These are phyloP conservation scores for Lasioglossum pauxillum DNA, from an alignment of 2,888 invertebrate genomes.

Conservation along the genomic window DNA sequence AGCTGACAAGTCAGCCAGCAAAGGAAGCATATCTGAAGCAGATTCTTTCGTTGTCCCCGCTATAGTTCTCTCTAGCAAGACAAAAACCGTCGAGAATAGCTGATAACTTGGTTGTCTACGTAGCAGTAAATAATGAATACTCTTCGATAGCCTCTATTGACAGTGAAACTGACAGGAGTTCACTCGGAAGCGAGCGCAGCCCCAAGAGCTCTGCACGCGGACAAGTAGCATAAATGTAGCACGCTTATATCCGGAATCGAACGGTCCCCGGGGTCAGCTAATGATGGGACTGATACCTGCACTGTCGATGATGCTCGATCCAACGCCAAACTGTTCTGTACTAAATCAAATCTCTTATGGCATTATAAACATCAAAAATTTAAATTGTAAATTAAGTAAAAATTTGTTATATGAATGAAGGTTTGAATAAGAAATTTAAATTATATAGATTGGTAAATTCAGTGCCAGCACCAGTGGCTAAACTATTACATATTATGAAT, in stretches of 20 bases:
- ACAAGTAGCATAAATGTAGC: constrained; percentile 5
- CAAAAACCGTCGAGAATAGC: background rate
- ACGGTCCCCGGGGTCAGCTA: background rate
- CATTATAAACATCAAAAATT: no score
- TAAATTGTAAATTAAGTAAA: no score
- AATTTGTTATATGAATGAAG: no score
- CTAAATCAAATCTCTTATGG: no score
- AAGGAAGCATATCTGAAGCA: background rate
- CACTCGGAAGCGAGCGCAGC: background rate
- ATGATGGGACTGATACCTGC: background rate
- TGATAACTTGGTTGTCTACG: constrained; percentile 11
- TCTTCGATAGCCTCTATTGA: constrained; percentile 6
- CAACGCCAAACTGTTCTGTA: background rate
- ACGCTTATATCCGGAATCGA: background rate
- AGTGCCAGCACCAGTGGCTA: no score
- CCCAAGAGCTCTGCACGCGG: background rate
- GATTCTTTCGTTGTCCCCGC: constrained; percentile 1
- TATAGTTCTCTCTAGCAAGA: background rate
- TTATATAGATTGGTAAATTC: no score
- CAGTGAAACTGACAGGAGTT: background rate
- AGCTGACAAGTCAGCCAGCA: background rate
- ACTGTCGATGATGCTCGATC: background rate
- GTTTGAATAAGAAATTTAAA: no score
- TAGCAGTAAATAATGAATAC: constrained; percentile 1
- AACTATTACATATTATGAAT: no score